Percentiles rank a stretch among this genome's conserved stretches.
phyloP scores from a whole-genome alignment of 1,140 invertebrate species.

The Sitobion miscanthi region DNA sequence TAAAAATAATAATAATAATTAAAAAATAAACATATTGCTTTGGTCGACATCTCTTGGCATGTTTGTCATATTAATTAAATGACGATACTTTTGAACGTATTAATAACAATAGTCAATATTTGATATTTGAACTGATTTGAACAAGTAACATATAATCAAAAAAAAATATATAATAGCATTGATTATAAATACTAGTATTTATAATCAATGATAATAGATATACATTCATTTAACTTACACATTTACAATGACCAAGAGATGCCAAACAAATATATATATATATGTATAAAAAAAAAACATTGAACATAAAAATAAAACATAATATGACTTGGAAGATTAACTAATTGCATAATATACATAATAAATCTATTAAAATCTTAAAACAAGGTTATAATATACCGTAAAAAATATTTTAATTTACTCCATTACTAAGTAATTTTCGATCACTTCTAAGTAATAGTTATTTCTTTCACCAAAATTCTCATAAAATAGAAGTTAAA shows the following conservation, averaged over 20 bases:
- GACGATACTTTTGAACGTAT: neutral
- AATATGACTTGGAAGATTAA: conserved; percentile 15
- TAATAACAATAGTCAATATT: neutral
- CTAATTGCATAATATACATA: conserved; percentile 27
- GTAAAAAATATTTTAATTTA: neutral
- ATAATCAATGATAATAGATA: neutral
- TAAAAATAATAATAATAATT: neutral
- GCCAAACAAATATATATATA: neutral
- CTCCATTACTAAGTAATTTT: neutral
- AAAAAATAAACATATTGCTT: neutral
- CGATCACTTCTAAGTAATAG: neutral
- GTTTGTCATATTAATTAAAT: neutral
- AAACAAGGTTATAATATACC: conserved; percentile 17
- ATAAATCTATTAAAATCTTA: conserved; percentile 34
- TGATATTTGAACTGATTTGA: neutral
- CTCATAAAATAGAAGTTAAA: neutral
- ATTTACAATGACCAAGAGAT: neutral
- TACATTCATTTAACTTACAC: neutral
- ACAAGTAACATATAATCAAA: neutral
- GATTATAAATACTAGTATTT: too few relatives aligned
- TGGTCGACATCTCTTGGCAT: neutral
- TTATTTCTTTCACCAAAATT: neutral
- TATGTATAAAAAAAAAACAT: neutral
- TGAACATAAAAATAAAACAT: conserved; percentile 16
- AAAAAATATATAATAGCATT: neutral